Base-by-base conservation (phyloP, 2,888 invertebrate species). In the Stramonita haemastoma region DNA sequence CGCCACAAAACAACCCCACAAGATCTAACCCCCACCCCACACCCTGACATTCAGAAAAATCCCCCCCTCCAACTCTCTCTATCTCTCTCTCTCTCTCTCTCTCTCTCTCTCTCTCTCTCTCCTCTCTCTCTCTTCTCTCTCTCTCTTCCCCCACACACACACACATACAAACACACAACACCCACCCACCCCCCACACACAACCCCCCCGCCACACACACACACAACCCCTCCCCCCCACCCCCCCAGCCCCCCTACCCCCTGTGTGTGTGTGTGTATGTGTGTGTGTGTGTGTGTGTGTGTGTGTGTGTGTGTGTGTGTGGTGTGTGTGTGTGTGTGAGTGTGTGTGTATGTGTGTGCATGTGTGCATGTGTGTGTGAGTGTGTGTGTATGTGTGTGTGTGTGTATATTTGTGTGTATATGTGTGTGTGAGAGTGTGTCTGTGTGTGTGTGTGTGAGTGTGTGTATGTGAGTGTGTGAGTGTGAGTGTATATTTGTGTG, bases 281-380 rank as follows among this genome's bases (percentile, higher is more conserved):
- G 34, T 32, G 22, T 87, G 66, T 36, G 32, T 87, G 29, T 56
- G 91, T 95, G 22, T 95, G 95, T 87, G 95, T 92, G 36, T 70
- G 22, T 70, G 70, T 70, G 70, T 70, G 22, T 70, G 70, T 13
- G 70, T 22, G 70, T 70, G 22, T 22, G 22, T 70, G 70, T 22
- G 22, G 70, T 70, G 70, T 70, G 70, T 70, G 70, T 70, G 70
- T 70, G 70, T 70, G 70, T 70, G 70, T 70, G 70, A 26, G 70
- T 70, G 26, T 70, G 70, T 70, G 70, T 70, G 26, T 70, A 26
- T 70, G 70, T 70, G 70, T 70, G 70, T 70, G 70, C 26, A 26
- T 70, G 70, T 26, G 70, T 70, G 70, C 22, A 26, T 70, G 70
- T 26, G 70, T 70, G 70, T 70, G 70, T 6, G 6, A 26, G 70